Base-by-base conservation (phyloP, 1,140 invertebrate genomes). In the Liolophura sinensis region DNA sequence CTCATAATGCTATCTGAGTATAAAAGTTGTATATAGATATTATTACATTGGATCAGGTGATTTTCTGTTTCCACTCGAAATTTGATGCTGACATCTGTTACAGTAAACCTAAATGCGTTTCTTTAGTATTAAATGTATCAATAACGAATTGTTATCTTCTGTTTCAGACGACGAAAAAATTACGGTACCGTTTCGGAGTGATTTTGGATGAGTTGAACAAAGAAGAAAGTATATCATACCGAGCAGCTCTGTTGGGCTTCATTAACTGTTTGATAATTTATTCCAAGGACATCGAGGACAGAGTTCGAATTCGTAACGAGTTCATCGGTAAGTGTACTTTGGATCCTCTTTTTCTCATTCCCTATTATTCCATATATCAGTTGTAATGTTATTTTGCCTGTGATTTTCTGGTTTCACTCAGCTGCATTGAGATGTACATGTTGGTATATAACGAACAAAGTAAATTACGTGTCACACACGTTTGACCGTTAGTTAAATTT, bases 261-360 rank as follows among this genome's bases (percentile, higher is more conserved):
- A 80, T 87, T 52, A 88, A 88, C 79, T 88, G 87, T 70, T 73
- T 87, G 20, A 84, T 88, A 18, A 79, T 87, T 14, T 85, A 85
- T 56, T 76, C 80, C 14, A 80, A 83, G 46, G 75, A 84, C 15
- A 50, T 83, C 1, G 70, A 80, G 49, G 78, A 86, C 22, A 70
- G 87, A 59, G 73, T 85, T 6, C 68, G 82, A 15, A 79, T 87
- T 11, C 72, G 87, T 54, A 86, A 86, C 56, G 87, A 88, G 75
- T 83, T 88, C 55, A 83, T 86, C 40, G 86, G 87, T 87, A 74
- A 79, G 82, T 79, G 16, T 59, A 18, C 24, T 16, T 49, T 25
- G 50, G 3, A 22, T 24, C 31, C 49, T 50, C 50, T 9, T 46
- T 25, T 46, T 25, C n/a, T 51, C 48, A 46, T 52, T 16, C 52